phyloP scores from a whole-genome alignment of 2,113 vertebrate genomes.

The Mastomys natalensis region DNA sequence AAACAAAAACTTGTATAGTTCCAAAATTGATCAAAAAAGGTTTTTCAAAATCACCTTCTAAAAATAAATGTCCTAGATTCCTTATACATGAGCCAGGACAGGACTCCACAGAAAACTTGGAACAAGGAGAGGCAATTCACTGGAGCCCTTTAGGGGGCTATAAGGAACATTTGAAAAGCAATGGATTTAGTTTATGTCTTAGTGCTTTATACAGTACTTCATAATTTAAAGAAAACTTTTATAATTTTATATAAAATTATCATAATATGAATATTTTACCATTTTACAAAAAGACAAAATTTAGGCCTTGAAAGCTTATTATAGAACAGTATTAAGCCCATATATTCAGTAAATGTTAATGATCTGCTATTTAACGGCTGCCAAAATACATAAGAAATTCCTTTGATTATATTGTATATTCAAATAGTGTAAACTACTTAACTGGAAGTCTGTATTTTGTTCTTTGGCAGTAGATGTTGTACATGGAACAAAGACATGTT shows the following conservation, averaged over 20 bases:
- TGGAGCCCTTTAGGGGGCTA: conserved; percentile 50
- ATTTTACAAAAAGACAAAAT: conserved; percentile 52
- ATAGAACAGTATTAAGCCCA: neutral
- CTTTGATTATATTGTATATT: neutral
- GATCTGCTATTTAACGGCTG: conserved; percentile 26
- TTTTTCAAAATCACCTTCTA: conserved; percentile 72
- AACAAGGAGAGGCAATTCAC: conserved; percentile 58
- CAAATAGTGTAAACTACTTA: neutral
- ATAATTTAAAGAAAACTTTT: conserved; percentile 55
- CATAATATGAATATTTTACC: neutral
- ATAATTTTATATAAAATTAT: conserved; percentile 20
- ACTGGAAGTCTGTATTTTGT: neutral
- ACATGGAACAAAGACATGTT: neutral
- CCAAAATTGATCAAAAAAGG: conserved; percentile 64
- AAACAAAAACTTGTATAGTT: conserved; percentile 41
- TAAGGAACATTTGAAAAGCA: conserved; percentile 60
- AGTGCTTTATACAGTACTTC: conserved; percentile 50
- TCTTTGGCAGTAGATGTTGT: neutral
- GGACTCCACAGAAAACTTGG: conserved; percentile 66
- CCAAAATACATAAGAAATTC: conserved; percentile 10
- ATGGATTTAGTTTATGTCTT: conserved; percentile 43
- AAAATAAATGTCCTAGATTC: conserved; percentile 72
- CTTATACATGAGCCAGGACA: conserved; percentile 67
- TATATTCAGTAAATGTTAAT: conserved; percentile 48
- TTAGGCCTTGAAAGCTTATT: neutral